phyloP scores from a whole-genome alignment of 2,113 vertebrate species.

The Gymnogyps californianus region DNA sequence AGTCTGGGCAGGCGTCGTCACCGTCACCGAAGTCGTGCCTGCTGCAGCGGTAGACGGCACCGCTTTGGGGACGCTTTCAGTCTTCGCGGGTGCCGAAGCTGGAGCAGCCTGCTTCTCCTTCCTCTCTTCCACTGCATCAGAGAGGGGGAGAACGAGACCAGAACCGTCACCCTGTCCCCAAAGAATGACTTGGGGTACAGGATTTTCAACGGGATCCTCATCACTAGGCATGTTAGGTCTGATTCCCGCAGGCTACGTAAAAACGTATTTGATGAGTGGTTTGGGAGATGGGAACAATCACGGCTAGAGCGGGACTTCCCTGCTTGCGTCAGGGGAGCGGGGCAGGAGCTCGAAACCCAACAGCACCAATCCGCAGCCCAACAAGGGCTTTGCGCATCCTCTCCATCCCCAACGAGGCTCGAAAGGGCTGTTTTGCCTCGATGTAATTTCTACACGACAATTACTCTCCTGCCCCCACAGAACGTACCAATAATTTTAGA shows the following conservation, averaged over 20 bases:
- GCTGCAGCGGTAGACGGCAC: not conserved
- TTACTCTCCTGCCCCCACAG: fast-evolving
- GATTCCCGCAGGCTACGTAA: not conserved
- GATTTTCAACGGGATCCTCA: not conserved
- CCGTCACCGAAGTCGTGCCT: not conserved
- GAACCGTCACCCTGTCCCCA: fast-evolving
- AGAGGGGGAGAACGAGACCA: not conserved
- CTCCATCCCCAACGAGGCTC: fast-evolving
- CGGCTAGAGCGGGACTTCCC: fast-evolving
- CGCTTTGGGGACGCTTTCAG: constrained; percentile 56
- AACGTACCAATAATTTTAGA: constrained; percentile 82
- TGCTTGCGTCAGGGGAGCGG: not conserved
- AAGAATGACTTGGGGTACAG: fast-evolving
- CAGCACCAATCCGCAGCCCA: not conserved
- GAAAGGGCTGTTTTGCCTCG: fast-evolving
- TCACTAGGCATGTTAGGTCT: not conserved
- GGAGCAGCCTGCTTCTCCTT: constrained; percentile 76
- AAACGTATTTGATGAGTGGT: fast-evolving
- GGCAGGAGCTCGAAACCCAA: not conserved
- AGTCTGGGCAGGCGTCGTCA: not conserved
- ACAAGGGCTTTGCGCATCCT: not conserved
- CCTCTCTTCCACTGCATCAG: constrained; percentile 78
- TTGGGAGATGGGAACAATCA: not conserved
- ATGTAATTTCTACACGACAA: fast-evolving
- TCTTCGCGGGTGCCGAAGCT: not conserved